Base-by-base conservation (phyloP, 2,113 vertebrate species). In the Thymallus thymallus region DNA sequence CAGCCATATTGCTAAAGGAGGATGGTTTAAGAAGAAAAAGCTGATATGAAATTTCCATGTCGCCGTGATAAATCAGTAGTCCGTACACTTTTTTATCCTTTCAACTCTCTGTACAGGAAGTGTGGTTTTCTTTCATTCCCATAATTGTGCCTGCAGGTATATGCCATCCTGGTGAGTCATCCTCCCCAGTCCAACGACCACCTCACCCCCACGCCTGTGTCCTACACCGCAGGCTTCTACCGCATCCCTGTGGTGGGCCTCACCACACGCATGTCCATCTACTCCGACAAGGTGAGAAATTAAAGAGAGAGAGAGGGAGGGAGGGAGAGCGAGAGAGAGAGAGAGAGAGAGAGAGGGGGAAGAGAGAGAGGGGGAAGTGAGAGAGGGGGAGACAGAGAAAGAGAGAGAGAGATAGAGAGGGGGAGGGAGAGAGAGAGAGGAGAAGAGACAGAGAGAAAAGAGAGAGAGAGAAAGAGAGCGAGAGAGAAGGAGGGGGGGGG, bases 161-260 rank as follows among this genome's bases (percentile, higher is more conserved):
- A 99, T 45, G 97, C 98, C 64, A 99, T 99, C 89, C 92, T 99
- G 77, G 98, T 99, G 77, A 99, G 98, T 61, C 98, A 99, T 89
- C 98, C 97, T 3, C 96, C 96, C 24, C 96, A 97, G 85, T 97
- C 97, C 80, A 98, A 96, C 6, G 98, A 99, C 78, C 97, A 98
- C 91, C 94, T 99, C 85, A 99, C 97, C 0, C 98, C 98, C 35
- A 99, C 98, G 0, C 97, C 98, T 0, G 97, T 99, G 29, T 99
- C 98, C 79, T 99, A 99, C 94, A 99, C 98, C 0, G 98, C 98
- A 0, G 98, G 98, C 58, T 99, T 99, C 93, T 99, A 99, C 89
- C 91, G 98, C 74, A 99, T 99, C 75, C 98, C 98, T 0, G 98
- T 99, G 79, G 94, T 99, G 83, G 97, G 97, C 65, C 88, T 93